A percentile compares a stretch with the other conserved stretches of the same genome.
phyloP scores from a whole-genome alignment of 2,113 vertebrate genomes.

The Nasalis larvatus region DNA sequence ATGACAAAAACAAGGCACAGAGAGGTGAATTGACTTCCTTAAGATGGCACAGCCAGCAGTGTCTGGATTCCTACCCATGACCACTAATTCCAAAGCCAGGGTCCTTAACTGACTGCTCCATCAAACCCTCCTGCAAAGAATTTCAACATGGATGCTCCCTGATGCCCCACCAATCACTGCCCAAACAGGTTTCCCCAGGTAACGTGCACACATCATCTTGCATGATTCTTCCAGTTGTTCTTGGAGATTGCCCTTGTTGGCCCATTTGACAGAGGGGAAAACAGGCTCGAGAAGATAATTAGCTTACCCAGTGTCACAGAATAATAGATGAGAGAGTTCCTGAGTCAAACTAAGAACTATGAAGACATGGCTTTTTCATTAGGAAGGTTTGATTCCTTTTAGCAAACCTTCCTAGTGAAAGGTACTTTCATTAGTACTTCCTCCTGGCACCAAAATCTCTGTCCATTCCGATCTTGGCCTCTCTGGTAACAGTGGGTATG shows the following conservation, averaged over 20 bases:
- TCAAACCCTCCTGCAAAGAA: background rate
- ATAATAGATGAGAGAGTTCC: background rate
- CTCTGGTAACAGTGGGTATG: background rate
- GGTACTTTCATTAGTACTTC: background rate
- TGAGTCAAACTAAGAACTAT: background rate
- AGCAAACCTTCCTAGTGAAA: no score
- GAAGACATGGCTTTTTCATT: background rate
- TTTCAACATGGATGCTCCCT: background rate
- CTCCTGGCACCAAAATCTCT: background rate
- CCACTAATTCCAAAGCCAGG: background rate
- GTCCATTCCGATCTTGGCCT: background rate
- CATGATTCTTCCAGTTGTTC: background rate
- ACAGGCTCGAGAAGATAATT: background rate
- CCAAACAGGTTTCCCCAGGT: background rate
- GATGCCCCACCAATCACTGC: background rate
- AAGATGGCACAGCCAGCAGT: background rate
- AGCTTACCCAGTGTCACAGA: background rate
- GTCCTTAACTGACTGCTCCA: background rate
- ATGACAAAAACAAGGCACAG: background rate
- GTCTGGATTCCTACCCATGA: background rate
- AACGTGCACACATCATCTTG: background rate
- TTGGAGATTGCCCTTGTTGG: background rate
- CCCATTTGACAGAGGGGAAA: background rate
- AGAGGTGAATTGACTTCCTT: background rate
- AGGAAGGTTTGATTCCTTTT: background rate